phyloP scores from a whole-genome alignment of 2,888 invertebrate species.

The Hirudinaria manillensis region DNA sequence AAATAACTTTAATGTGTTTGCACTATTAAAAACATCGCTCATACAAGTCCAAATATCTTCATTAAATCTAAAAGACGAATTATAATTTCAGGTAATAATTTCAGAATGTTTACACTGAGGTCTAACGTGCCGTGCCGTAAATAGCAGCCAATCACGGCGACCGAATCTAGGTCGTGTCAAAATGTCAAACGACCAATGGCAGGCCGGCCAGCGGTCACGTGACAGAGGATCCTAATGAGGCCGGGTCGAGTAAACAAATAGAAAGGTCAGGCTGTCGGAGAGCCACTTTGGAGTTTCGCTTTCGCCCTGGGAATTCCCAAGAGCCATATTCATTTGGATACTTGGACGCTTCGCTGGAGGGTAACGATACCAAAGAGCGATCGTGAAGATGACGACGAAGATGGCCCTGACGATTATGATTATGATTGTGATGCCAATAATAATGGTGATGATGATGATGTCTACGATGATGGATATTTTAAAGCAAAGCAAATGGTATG shows the following conservation, averaged over 20 bases:
- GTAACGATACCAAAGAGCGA: neutral
- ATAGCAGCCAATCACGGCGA: conserved; percentile 1
- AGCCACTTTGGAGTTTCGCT: neutral
- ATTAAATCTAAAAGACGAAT: no score
- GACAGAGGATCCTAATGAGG: conserved; percentile 15
- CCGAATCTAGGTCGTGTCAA: conserved; percentile 6
- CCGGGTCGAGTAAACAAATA: conserved; percentile 11
- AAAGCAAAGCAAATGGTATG: no score
- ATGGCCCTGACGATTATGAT: conserved; percentile 22
- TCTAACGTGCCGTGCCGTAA: neutral
- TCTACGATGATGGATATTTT: neutral
- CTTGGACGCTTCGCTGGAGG: neutral
- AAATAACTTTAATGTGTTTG: no score
- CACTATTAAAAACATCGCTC: no score
- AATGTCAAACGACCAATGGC: no score
- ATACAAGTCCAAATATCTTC: no score
- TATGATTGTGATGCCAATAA: conserved; percentile 29
- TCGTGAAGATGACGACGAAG: neutral
- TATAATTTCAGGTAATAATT: no score
- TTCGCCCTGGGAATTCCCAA: conserved; percentile 6
- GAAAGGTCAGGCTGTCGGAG: neutral
- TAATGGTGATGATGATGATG: conserved; percentile 18
- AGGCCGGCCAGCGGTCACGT: neutral
- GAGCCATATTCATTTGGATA: conserved; percentile 6
- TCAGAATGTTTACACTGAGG: no score